These are phyloP conservation scores for Mus minutoides DNA, from an alignment of 2,797 vertebrate genomes.

Conservation along the genomic window DNA sequence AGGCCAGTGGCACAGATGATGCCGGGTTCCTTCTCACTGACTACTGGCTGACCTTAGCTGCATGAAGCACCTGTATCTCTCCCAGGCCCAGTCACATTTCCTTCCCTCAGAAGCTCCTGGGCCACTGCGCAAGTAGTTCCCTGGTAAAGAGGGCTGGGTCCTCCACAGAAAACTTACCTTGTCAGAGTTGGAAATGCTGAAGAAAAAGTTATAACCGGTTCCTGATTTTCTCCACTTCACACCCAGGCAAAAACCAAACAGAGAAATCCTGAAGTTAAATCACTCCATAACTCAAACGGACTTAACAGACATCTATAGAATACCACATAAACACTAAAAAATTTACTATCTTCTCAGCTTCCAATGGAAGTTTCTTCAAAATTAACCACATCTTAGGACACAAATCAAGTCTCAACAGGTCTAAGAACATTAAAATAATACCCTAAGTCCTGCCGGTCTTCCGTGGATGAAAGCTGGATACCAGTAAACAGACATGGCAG, in stretches of 20 bases:
- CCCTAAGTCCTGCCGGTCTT: neutral
- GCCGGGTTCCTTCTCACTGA: neutral
- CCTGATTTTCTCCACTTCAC: neutral
- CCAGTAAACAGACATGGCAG: neutral
- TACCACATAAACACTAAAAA: neutral
- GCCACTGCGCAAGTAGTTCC: neutral
- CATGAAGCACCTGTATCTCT: neutral
- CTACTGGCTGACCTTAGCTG: neutral
- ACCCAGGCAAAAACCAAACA: neutral
- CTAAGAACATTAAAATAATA: neutral
- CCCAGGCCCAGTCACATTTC: neutral
- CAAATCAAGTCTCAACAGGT: neutral
- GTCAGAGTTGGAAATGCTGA: neutral
- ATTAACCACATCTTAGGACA: neutral
- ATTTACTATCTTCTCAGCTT: neutral
- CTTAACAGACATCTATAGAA: neutral
- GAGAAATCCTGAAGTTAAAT: neutral
- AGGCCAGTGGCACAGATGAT: accelerated
- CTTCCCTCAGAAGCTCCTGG: neutral
- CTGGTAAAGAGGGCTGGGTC: neutral
- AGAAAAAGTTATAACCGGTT: neutral
- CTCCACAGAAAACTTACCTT: neutral
- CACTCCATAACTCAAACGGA: neutral
- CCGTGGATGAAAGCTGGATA: neutral
- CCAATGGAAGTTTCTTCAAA: neutral